Percentiles rank a stretch among this genome's conserved stretches.
Evolutionary conservation across 2,113 vertebrate genomes (phyloP).

Genomic region (Entomyzon cyanotis): DNA sequence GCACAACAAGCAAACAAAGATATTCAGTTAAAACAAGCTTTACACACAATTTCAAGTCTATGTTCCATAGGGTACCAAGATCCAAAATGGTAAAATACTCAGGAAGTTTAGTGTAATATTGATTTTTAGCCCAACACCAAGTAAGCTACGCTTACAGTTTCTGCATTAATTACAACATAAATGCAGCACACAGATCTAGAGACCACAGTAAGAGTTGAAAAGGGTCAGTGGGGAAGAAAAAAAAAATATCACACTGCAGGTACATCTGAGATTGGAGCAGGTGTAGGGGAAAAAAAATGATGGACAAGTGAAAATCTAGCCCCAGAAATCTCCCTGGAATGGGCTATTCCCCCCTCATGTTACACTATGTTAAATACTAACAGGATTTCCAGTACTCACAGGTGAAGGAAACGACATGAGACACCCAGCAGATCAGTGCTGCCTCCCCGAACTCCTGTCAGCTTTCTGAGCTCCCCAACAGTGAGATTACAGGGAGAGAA

Average conservation of each 20-base stretch:
- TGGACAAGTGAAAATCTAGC: not conserved
- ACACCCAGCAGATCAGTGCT: slow-evolving; percentile 22
- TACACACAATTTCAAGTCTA: not conserved
- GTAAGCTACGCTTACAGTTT: not conserved
- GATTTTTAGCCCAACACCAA: rapidly evolving
- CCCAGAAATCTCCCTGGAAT: not conserved
- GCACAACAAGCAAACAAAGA: not conserved
- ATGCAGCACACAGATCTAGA: not conserved
- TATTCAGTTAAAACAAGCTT: not conserved
- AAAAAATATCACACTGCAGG: not conserved
- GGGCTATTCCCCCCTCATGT: not conserved
- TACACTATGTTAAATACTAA: not conserved
- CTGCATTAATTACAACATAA: not conserved
- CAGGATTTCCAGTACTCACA: not conserved
- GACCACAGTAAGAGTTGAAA: not conserved
- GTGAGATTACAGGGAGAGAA: slow-evolving; percentile 50
- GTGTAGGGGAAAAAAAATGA: not conserved
- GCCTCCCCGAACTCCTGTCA: slow-evolving; percentile 56
- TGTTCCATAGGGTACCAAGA: not conserved
- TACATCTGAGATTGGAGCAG: not conserved
- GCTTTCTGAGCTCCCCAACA: slow-evolving; percentile 56
- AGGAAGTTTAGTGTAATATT: not conserved
- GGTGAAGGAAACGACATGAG: not conserved
- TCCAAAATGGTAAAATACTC: not conserved
- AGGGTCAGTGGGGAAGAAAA: not conserved